Evolutionary conservation across 2,797 vertebrate genomes (phyloP), one percentile per base, ranked within the genome.

Genomic region (Poecilia wingei): DNA sequence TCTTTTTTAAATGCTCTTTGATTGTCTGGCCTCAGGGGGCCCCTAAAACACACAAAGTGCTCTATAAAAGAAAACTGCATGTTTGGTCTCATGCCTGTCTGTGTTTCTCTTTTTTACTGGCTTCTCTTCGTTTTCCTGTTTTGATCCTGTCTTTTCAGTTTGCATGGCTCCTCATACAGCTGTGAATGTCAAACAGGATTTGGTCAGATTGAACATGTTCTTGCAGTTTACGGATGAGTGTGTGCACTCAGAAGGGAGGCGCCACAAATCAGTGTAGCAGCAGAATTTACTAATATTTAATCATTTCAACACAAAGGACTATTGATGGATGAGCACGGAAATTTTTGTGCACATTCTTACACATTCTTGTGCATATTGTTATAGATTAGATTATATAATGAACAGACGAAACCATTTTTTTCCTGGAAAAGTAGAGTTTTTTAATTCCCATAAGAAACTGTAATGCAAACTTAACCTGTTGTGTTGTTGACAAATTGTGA

Each of bases 1-100:
- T 95, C 89, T 92, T 89, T 69, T 92, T 93, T 89, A 93, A 93
- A 93, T 88, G 76, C 84, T 90, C 83, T 91, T 93, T 94, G 92
- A 93, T 94, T 93, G 91, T 92, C 81, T 89, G 69, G 85, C 90
- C 91, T 72, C 20, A 3, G 79, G 92, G 87, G 71, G 87, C 79
- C 82, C 84, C 86, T 90, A 86, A 89, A 92, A 88, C 84, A 86
- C 83, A 79, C 72, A 82, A 55, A 6, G 28, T 87, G 82, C 36
- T 49, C 68, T 76, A 53, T 93, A 85, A 89, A 88, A 70, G 41
- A 45, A 90, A 87, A 53, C 75, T 90, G 84, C 85, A 76, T 84
- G 88, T 87, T 88, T 93, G 82, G 68, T 93, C 92, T 86, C 45
- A 89, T 92, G 78, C 77, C 85, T 75, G 61, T 85, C 79, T 49